These are phyloP conservation scores for Oreohelix idahoensis DNA, from an alignment of 1,140 invertebrate genomes.

Conservation along the genomic window DNA sequence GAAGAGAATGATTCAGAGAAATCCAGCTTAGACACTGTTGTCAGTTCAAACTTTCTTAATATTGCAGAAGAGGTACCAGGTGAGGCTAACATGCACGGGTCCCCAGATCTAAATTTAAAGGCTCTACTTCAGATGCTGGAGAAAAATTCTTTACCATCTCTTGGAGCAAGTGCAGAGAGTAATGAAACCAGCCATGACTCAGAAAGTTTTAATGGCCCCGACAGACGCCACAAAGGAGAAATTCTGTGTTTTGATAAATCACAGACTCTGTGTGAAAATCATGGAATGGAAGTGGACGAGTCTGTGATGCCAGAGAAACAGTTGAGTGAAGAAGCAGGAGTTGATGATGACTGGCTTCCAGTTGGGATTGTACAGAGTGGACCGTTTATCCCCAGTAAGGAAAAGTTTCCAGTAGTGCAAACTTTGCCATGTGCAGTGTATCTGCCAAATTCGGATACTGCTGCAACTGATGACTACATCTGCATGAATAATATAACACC, in stretches of 20 bases:
- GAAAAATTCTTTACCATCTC: slow-evolving; percentile 14
- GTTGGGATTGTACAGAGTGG: background rate
- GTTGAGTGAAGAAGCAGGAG: background rate
- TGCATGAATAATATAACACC: background rate
- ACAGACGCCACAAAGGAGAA: background rate
- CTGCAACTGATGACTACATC: background rate
- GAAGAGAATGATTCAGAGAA: background rate
- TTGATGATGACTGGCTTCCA: slow-evolving; percentile 12
- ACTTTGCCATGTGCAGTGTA: background rate
- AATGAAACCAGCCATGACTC: background rate
- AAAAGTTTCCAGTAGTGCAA: background rate
- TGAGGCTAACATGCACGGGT: background rate
- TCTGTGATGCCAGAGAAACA: background rate
- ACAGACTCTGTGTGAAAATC: background rate
- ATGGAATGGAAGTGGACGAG: background rate
- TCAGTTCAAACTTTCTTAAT: background rate
- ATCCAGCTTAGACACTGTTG: background rate
- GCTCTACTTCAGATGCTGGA: slow-evolving; percentile 32
- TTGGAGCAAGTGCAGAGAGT: slow-evolving; percentile 2
- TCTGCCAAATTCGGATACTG: background rate
- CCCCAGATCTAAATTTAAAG: slow-evolving; percentile 32
- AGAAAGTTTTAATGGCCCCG: background rate
- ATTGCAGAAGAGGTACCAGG: background rate
- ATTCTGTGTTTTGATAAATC: background rate
- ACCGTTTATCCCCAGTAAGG: background rate